Percentiles rank a stretch among this genome's conserved stretches.
Conservation (phyloP, 2,797 vertebrate genomes). For the Graptemys geographica region DNA sequence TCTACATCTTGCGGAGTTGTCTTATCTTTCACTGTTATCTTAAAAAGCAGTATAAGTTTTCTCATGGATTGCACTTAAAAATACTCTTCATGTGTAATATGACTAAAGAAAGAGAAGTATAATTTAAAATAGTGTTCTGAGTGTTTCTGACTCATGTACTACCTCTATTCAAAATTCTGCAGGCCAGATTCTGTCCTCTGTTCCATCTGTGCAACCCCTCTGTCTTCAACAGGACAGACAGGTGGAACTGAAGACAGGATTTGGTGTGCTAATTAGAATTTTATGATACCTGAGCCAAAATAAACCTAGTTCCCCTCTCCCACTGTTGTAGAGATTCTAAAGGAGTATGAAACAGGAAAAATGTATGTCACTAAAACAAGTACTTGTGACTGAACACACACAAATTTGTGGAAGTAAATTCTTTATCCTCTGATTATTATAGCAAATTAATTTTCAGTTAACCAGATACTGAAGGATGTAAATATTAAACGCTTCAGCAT, state of each 20-base stretch:
- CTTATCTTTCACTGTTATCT: not conserved
- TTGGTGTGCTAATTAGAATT: not conserved
- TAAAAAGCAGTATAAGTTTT: not conserved
- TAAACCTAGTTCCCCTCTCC: not conserved
- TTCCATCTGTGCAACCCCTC: not conserved
- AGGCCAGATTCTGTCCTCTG: not conserved
- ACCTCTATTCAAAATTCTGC: not conserved
- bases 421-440: not conserved
- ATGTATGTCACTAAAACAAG: not conserved
- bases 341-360: not conserved
- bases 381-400: not conserved
- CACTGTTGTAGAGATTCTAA: not conserved
- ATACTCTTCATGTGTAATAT: not conserved
- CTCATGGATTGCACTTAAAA: not conserved
- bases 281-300: not conserved
- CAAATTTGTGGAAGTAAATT: not conserved
- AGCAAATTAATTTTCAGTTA: not conserved
- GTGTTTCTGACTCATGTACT: not conserved
- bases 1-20: not conserved
- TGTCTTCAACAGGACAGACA: not conserved
- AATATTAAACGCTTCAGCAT: not conserved
- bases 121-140: not conserved
- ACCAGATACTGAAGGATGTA: not conserved
- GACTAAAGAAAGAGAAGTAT: rapidly evolving
- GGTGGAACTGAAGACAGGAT: not conserved